A percentile compares a stretch with the other conserved stretches of the same genome.
phyloP scores from a whole-genome alignment of 2,888 invertebrate species.

The Gymnoscelis rufifasciata region DNA sequence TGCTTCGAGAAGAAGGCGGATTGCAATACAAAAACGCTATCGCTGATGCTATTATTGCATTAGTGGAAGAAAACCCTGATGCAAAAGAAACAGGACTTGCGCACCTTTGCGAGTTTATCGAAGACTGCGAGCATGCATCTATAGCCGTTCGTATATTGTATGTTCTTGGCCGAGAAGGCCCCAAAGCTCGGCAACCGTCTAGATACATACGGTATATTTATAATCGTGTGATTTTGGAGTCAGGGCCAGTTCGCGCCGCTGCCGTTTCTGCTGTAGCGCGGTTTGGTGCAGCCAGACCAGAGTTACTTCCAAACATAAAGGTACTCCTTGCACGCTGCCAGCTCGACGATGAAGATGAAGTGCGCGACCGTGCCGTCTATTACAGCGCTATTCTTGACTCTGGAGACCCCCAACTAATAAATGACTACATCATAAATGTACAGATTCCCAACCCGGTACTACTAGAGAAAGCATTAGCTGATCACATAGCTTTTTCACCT shows the following conservation, averaged over 20 bases:
- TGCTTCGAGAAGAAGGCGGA: slow-evolving; percentile 98
- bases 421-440: slow-evolving; percentile 87
- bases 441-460: slow-evolving; percentile 91
- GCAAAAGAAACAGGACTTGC: slow-evolving; percentile 98
- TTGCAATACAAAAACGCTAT: slow-evolving; percentile 99
- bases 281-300: slow-evolving; percentile 95
- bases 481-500: slow-evolving; percentile 86
- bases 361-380: slow-evolving; percentile 97
- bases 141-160: slow-evolving; percentile 97
- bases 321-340: slow-evolving; percentile 90
- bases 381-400: slow-evolving; percentile 91
- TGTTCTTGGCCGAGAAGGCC: slow-evolving; percentile 97
- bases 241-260: slow-evolving; percentile 96
- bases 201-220: slow-evolving; percentile 91
- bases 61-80: slow-evolving; percentile 98
- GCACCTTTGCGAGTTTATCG: slow-evolving; percentile 99
- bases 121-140: slow-evolving; percentile 98
- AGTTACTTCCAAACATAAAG: slow-evolving; percentile 83
- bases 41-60: slow-evolving; percentile 97
- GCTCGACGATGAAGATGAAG: slow-evolving; percentile 98
- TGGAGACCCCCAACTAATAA: slow-evolving; percentile 84
- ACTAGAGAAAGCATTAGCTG: slow-evolving; percentile 91
- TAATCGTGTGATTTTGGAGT: slow-evolving; percentile 96
- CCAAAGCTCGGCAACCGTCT: slow-evolving; percentile 95
- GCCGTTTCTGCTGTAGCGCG: slow-evolving; percentile 98